Evolutionary conservation across 2,888 invertebrate species (phyloP).

Genomic region (Platerodrilus igneus): DNA sequence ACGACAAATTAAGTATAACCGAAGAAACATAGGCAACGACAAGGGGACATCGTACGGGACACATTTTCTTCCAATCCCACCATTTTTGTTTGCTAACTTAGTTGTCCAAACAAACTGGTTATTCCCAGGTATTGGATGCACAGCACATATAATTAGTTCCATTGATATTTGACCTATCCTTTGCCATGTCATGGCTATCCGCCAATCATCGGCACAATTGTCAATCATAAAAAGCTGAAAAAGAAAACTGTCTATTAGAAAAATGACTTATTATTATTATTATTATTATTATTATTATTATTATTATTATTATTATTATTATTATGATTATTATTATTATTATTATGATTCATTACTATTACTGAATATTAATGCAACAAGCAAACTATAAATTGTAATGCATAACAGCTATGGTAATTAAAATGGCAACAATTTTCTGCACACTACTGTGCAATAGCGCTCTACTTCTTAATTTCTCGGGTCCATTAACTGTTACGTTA

Average conservation of each 20-base stretch:
- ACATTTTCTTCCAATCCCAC: conserved; percentile 57
- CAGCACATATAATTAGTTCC: conserved; percentile 92
- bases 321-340: too few species aligned
- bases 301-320: too few species aligned
- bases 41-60: conserved; percentile 96
- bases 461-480: too few species aligned
- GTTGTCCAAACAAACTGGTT: conserved; percentile 96
- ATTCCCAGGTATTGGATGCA: conserved; percentile 97
- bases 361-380: too few species aligned
- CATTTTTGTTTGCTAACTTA: conserved; percentile 85
- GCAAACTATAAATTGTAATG: too few species aligned
- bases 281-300: too few species aligned
- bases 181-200: conserved; percentile 99
- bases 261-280: too few species aligned
- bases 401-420: too few species aligned
- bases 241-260: conserved; percentile 23
- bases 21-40: conserved; percentile 98
- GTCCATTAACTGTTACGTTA: too few species aligned
- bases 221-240: conserved; percentile 99
- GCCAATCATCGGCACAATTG: conserved; percentile 99
- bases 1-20: conserved; percentile 97
- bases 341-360: too few species aligned
- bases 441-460: too few species aligned
- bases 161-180: conserved; percentile 87
- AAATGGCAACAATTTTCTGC: too few species aligned